Conservation (phyloP, 2,113 vertebrate genomes). For the Megalops atlanticus region DNA sequence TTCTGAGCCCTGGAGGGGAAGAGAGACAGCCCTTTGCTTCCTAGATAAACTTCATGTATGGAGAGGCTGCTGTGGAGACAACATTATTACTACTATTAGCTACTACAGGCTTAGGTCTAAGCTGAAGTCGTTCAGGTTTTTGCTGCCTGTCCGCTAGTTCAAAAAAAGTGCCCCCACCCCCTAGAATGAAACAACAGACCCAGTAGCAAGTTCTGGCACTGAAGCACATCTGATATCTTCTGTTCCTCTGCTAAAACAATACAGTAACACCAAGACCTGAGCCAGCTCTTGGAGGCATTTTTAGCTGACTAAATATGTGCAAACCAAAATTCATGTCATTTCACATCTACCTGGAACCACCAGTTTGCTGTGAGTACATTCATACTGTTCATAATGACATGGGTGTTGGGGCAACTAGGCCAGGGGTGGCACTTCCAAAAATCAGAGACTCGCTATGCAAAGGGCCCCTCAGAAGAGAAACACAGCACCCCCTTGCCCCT, state of each 20-base stretch:
- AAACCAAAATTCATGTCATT: background rate
- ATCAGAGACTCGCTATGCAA: constrained; percentile 5
- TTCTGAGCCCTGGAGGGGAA: constrained; percentile 17
- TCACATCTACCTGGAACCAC: background rate
- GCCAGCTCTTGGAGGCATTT: background rate
- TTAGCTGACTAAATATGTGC: background rate
- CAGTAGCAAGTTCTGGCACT: background rate
- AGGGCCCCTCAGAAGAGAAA: constrained; percentile 11
- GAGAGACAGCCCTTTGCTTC: constrained; percentile 17
- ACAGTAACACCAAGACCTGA: background rate
- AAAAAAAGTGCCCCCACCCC: background rate
- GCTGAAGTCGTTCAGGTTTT: constrained; percentile 32
- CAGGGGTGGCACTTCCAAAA: background rate
- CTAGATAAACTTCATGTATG: constrained; percentile 12
- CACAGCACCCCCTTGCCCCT: constrained; percentile 7
- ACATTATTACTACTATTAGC: constrained; percentile 37
- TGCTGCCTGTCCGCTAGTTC: constrained; percentile 44
- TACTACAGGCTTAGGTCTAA: constrained; percentile 36
- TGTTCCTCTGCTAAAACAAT: background rate
- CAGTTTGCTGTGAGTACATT: background rate
- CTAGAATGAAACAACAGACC: background rate
- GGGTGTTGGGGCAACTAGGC: background rate
- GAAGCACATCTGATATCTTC: background rate
- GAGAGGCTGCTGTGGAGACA: background rate
- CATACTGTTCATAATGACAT: background rate